Base-by-base conservation (phyloP, 2,797 vertebrate genomes). In the Phataginus tricuspis region DNA sequence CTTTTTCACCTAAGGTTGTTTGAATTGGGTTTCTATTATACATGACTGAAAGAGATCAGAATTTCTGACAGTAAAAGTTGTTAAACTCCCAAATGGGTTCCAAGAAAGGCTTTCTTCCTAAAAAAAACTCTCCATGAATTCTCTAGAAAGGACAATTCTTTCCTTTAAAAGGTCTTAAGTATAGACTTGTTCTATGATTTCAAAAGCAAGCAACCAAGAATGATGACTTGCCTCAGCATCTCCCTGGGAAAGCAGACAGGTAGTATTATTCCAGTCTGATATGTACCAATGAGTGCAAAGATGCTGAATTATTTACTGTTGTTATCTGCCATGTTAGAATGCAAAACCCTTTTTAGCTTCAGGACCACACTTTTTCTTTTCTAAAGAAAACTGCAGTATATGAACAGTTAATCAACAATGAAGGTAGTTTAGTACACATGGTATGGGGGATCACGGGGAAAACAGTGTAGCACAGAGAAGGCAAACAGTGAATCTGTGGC, bases 181-280 rank as follows among this genome's bases (percentile, higher is more conserved):
- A 39, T 77, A 45, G 19, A 23, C 63, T 91, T 78, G 85, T n/a
- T 61, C 42, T 61, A 25, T 90, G 45, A 84, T 84, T 91, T 86
- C 51, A 95, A 97, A 96, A 93, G 37, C 39, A 89, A 82, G 34
- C 15, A 29, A 94, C 29, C 29, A 69, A 75, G 42, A 85, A 77
- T 13, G 79, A 95, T 39, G 55, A 80, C 39, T 39, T 85, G 5
- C 18, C 42, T 92, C 87, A 75, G 63, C 31, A 45, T 42, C 34
- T 91, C 51, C 39, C 71, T 39, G 21, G 42, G n/a, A 14, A 59
- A 69, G 4, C 57, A 79, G 57, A 64, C 19, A 68, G 72, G 31
- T 87, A 64, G 91, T 42, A 77, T 91, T 80, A 94, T 59, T 63
- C 5, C 21, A 53, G 45, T 27, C 39, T 72, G 51, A 85, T 29